A percentile compares a stretch with the other conserved stretches of the same genome.
Conservation (phyloP, 2,113 vertebrate genomes). For the Coryphaenoides rupestris region DNA sequence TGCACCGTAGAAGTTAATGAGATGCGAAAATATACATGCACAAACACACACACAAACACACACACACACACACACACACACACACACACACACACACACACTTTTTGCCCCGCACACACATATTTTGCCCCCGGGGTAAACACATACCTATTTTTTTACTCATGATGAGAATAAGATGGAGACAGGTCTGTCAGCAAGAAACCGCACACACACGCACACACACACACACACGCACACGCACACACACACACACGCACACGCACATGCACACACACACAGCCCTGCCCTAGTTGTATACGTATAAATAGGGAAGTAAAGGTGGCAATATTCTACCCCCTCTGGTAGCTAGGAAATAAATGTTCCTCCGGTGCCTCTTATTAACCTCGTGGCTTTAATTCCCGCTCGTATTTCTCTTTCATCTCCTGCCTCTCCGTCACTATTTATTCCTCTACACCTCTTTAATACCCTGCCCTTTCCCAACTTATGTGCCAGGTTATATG, state of each 20-base stretch:
- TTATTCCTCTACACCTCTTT: conserved; percentile 30
- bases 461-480: conserved; percentile 40
- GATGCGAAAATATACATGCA: background rate
- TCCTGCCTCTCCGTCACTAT: conserved; percentile 17
- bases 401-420: conserved; percentile 11
- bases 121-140: too few species aligned
- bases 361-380: conserved; percentile 7
- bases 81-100: background rate
- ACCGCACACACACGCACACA: too few species aligned
- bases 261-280: background rate
- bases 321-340: conserved; percentile 43
- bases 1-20: conserved; percentile 68
- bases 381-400: conserved; percentile 5
- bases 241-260: too few species aligned
- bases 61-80: conserved; percentile 6
- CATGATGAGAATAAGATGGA: background rate
- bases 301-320: conserved; percentile 21
- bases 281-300: conserved; percentile 9
- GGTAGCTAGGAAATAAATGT: conserved; percentile 29
- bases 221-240: too few species aligned
- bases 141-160: too few species aligned
- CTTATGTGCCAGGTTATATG: conserved; percentile 40
- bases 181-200: background rate
- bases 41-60: background rate
- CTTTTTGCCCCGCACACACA: too few species aligned